phyloP scores from a whole-genome alignment of 1,140 invertebrate species.

The Micrasema minimum region DNA sequence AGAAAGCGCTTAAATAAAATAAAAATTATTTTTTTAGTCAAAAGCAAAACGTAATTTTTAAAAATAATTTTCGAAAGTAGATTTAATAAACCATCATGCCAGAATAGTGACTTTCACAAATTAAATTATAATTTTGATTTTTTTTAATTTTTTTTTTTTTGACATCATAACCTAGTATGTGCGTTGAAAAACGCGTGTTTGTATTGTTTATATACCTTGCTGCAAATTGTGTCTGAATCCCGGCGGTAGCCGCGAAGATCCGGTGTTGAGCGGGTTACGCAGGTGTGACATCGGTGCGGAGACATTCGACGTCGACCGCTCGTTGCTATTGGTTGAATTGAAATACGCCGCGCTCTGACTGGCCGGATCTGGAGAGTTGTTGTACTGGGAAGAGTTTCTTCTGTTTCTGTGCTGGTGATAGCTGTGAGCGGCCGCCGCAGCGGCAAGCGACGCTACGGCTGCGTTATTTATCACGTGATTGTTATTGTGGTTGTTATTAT shows the following conservation, averaged over 20 bases:
- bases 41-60: too few relatives aligned
- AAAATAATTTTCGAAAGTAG: too few relatives aligned
- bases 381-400: conserved; percentile 61
- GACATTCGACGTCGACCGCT: conserved; percentile 57
- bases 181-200: conserved; percentile 7
- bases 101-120: conserved; percentile 52
- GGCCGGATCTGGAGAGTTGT: conserved; percentile 48
- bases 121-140: too few relatives aligned
- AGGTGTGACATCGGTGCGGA: conserved; percentile 65
- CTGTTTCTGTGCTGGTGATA: conserved; percentile 63
- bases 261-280: conserved; percentile 60
- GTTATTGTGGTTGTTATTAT: conserved; percentile 68
- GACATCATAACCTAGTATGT: conserved; percentile 22
- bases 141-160: conserved; percentile 18
- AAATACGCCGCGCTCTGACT: conserved; percentile 62
- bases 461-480: conserved; percentile 67
- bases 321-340: conserved; percentile 58
- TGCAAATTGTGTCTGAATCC: conserved; percentile 65
- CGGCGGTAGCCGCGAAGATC: conserved; percentile 57
- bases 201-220: conserved; percentile 63
- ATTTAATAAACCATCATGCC: conserved; percentile 16
- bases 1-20: too few relatives aligned
- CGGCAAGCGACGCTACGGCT: conserved; percentile 63
- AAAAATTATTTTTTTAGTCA: too few relatives aligned
- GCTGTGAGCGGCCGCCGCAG: conserved; percentile 62